Evolutionary conservation across 2,888 invertebrate genomes (phyloP).

Genomic region (Trissolcus japonicus): DNA sequence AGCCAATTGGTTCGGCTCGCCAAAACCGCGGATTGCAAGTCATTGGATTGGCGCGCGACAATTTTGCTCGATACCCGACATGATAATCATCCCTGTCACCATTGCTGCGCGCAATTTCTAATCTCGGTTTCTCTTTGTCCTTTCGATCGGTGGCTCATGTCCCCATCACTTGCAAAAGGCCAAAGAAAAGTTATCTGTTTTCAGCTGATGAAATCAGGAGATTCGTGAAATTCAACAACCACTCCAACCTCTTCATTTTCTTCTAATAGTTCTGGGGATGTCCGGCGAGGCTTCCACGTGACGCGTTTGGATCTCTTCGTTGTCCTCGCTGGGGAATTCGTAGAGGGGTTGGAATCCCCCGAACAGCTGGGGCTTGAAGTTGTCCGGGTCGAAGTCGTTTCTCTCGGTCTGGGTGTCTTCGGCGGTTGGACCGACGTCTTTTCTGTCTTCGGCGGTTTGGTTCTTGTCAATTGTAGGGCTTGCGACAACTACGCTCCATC

Average conservation of each 20-base stretch:
- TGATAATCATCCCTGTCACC: conserved; percentile 30
- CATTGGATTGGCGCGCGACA: conserved; percentile 11
- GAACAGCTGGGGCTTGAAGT: conserved; percentile 83
- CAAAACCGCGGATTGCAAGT: conserved; percentile 39
- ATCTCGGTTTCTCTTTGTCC: conserved; percentile 22
- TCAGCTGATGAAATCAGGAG: background rate
- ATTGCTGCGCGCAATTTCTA: conserved; percentile 25
- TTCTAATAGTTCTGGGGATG: conserved; percentile 49
- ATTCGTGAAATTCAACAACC: background rate
- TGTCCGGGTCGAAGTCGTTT: conserved; percentile 80
- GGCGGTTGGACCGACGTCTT: conserved; percentile 55
- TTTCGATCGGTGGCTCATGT: conserved; percentile 14
- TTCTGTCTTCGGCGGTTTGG: conserved; percentile 56
- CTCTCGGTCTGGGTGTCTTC: conserved; percentile 67
- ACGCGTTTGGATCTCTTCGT: conserved; percentile 20
- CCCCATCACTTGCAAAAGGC: conserved; percentile 32
- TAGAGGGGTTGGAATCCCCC: conserved; percentile 85
- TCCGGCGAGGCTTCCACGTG: conserved; percentile 20
- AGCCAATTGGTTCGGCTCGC: conserved; percentile 28
- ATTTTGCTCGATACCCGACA: conserved; percentile 15
- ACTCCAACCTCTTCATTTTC: conserved; percentile 27
- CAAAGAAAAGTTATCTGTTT: conserved; percentile 35
- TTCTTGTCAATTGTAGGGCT: conserved; percentile 43
- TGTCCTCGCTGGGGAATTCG: conserved; percentile 68
- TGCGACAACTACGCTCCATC: conserved; percentile 80